These are phyloP conservation scores for Ceratina japonica DNA, from an alignment of 1,140 invertebrate genomes.

Conservation along the genomic window DNA sequence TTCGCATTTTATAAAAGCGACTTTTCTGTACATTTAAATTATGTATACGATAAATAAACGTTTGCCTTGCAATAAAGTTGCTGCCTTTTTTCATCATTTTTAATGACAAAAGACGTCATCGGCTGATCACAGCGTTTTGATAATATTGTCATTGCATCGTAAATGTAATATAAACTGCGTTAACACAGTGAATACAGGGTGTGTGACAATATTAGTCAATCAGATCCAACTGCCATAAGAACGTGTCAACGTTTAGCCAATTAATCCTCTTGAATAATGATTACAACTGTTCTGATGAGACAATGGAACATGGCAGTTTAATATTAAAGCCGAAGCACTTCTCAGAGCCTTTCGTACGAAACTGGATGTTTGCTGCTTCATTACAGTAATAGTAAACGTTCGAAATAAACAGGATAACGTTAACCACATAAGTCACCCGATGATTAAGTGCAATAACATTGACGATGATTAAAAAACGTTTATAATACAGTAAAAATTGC, in stretches of 20 bases:
- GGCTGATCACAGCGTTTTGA: constrained; percentile 61
- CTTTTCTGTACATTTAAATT: constrained; percentile 4
- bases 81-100: constrained; percentile 23
- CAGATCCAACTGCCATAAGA: constrained; percentile 51
- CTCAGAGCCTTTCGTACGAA: constrained; percentile 14
- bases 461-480: no score
- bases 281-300: constrained; percentile 12
- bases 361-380: constrained; percentile 13
- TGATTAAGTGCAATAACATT: no score
- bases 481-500: no score
- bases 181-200: constrained; percentile 18
- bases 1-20: no score
- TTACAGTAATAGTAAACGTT: background rate
- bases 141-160: constrained; percentile 67
- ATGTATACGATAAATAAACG: constrained; percentile 19
- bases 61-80: constrained; percentile 40
- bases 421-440: no score
- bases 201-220: constrained; percentile 52
- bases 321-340: constrained; percentile 51
- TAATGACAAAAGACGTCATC: constrained; percentile 43
- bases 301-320: constrained; percentile 66
- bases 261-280: background rate
- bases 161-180: constrained; percentile 56
- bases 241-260: constrained; percentile 36
- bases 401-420: background rate